These are phyloP conservation scores for Lagopus muta DNA, from an alignment of 2,113 vertebrate species.

Conservation along the genomic window DNA sequence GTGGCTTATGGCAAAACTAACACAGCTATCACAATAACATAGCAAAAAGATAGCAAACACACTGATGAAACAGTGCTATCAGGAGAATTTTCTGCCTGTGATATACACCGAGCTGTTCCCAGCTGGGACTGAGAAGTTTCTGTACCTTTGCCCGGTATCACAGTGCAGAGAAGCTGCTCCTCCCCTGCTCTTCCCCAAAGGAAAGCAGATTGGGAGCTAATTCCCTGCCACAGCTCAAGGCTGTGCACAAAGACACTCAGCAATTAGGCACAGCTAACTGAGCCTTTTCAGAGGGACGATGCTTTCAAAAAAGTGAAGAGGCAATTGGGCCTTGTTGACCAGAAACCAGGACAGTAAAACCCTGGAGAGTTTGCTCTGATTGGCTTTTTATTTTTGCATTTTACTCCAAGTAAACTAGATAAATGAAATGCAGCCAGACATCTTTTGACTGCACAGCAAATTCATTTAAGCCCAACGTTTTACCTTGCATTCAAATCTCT, in stretches of 20 bases:
- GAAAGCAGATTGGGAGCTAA: background rate
- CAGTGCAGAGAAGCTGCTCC: background rate
- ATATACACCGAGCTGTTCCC: background rate
- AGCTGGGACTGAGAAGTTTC: background rate
- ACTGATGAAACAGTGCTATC: background rate
- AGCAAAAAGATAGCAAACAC: background rate
- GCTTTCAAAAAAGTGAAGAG: background rate
- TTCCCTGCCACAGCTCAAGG: background rate
- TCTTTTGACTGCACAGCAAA: background rate
- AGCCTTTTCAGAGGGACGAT: constrained; percentile 12
- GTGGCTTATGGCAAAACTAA: background rate
- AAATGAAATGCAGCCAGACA: background rate
- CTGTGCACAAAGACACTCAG: background rate
- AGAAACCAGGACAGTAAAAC: constrained; percentile 39
- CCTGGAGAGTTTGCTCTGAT: constrained; percentile 19
- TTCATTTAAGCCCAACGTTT: background rate
- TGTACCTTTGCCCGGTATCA: background rate
- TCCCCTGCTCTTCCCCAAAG: background rate
- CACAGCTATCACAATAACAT: background rate
- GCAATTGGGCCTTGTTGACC: constrained; percentile 1
- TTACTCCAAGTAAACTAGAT: background rate
- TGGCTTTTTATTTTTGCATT: background rate
- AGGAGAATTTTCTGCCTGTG: background rate
- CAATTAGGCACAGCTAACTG: background rate
- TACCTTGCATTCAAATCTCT: background rate